Conservation (phyloP, 2,797 vertebrate genomes). For the Cirrhinus molitorella region DNA sequence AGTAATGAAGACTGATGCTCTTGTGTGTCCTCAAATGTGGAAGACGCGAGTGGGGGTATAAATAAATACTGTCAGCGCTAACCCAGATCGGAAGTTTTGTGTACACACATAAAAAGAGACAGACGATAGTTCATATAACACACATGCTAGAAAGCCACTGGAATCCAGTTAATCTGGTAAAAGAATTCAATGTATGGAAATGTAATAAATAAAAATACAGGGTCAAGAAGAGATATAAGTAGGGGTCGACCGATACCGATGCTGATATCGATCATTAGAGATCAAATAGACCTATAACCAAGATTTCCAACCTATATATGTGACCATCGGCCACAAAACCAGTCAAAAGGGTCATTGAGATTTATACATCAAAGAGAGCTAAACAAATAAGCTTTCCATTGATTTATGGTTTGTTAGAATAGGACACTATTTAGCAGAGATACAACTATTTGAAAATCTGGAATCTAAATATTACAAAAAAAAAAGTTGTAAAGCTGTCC, state of each 20-base stretch:
- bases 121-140: background rate
- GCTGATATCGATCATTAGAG: no score
- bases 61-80: conserved; percentile 55
- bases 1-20: conserved; percentile 83
- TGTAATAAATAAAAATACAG: conserved; percentile 18
- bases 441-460: no score
- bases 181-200: conserved; percentile 25
- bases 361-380: no score
- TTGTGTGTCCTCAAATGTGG: conserved; percentile 73
- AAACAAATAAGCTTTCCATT: no score
- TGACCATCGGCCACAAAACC: background rate
- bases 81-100: conserved; percentile 57
- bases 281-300: no score
- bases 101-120: conserved; percentile 39
- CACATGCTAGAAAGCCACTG: conserved; percentile 22
- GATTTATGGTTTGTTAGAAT: no score
- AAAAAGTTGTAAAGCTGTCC: no score
- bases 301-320: background rate
- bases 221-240: background rate
- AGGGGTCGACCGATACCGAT: no score
- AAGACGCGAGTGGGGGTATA: conserved; percentile 40
- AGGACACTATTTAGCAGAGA: no score
- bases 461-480: no score
- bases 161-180: conserved; percentile 44
- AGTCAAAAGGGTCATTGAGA: no score